Percentiles rank a stretch among this genome's conserved stretches.
phyloP scores from a whole-genome alignment of 2,888 invertebrate species.

The Nemoura dubitans region DNA sequence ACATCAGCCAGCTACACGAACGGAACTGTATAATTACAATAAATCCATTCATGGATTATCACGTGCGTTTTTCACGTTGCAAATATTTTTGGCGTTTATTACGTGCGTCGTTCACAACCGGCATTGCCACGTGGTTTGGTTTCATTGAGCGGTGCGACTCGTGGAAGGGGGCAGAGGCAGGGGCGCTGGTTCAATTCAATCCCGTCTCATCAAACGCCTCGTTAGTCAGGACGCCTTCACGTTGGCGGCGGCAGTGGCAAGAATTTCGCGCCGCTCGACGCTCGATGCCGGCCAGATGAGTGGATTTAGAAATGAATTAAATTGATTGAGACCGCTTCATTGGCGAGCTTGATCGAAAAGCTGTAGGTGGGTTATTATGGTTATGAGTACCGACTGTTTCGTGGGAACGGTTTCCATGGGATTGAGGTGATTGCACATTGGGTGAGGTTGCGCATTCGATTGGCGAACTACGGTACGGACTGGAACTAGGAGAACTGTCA shows the following conservation, averaged over 20 bases:
- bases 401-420: neutral
- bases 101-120: neutral
- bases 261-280: neutral
- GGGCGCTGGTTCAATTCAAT: too few species aligned
- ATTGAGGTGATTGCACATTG: neutral
- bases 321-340: neutral
- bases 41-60: neutral
- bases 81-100: neutral
- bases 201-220: neutral
- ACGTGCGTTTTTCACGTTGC: neutral
- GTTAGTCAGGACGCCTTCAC: neutral
- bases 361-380: neutral
- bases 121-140: neutral
- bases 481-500: neutral
- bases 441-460: neutral
- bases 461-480: neutral
- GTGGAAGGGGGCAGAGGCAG: too few species aligned
- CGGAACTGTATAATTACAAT: neutral
- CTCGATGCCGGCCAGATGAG: constrained; percentile 7
- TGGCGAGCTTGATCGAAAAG: neutral
- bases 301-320: neutral
- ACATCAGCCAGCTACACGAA: neutral
- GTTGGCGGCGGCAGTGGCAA: neutral
- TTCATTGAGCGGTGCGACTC: neutral
- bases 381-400: neutral